Evolutionary conservation across 2,797 vertebrate genomes (phyloP), one percentile per base, ranked within the genome.

Genomic region (Synanceia verrucosa): DNA sequence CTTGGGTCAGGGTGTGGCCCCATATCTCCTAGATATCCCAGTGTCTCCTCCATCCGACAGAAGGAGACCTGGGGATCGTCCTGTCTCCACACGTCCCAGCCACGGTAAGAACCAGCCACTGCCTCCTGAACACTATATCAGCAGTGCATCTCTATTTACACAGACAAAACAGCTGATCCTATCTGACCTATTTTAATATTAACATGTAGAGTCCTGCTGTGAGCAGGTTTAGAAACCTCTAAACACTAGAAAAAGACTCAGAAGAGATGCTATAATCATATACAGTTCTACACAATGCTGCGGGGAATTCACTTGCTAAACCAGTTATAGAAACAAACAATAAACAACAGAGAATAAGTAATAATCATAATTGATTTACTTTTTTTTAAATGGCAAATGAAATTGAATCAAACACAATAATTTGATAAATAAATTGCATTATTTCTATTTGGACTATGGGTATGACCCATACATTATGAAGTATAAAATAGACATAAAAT

Each of bases 81-180:
- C 34, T 60, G 74, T 21, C 70, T 26, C 28, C 12, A 63, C 73
- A 68, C 4, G 70, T 53, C 26, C n/a, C 21, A 23, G 18, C 0
- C 59, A 16, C 3, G 62, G 74, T 79, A 61, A 79, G 78, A 65
- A 46, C 5, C 33, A 19, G 2, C 33, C 9, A 2, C 26, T 6
- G 18, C 6, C 31, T 16, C 14, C 5, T 1, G 2, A 19, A 16
- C 36, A 11, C 7, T 19, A 5, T 4, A 12, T 11, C 36, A 18
- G 8, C 60, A 34, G 18, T 2, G 19, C 12, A 1, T 11, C 31
- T 56, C 5, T n/a, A 0, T 3, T 9, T 0, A 52, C 43, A 18
- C 26, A 13, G 11, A 14, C 33, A 18, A 23, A 51, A 56, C 43
- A 12, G 0, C 14, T 1, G 0, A 19, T 61, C 4, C 43, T n/a